Conservation (phyloP, 2,113 vertebrate species). For the Euleptes europaea region DNA sequence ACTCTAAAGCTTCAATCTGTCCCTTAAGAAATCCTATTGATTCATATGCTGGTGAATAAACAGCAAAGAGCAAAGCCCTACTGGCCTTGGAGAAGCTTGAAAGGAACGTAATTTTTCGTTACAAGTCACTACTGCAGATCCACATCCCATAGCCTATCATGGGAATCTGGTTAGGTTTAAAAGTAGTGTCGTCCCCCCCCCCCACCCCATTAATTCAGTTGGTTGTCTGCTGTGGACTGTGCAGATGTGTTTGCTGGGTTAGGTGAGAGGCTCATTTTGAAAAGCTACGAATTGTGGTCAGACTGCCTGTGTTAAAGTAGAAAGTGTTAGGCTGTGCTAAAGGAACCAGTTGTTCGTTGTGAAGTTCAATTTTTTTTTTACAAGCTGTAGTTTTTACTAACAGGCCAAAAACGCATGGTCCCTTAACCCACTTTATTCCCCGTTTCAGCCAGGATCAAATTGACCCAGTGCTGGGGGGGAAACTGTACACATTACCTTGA, state of each 20-base stretch:
- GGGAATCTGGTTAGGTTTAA: no score
- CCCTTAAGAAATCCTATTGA: slow-evolving; percentile 11
- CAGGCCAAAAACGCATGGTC: no score
- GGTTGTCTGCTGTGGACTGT: background rate
- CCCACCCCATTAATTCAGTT: background rate
- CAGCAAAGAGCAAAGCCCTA: background rate
- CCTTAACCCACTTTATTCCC: no score
- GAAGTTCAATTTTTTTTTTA: background rate
- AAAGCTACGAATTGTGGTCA: background rate
- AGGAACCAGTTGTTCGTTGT: background rate
- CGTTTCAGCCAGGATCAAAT: no score
- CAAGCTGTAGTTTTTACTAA: background rate
- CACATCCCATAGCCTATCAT: no score
- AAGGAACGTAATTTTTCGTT: background rate
- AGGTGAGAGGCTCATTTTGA: background rate
- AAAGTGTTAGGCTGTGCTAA: background rate
- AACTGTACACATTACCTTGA: no score
- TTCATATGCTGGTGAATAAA: background rate
- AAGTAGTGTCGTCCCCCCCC: no score
- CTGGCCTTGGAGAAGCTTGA: slow-evolving; percentile 26
- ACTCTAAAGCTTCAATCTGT: fast-evolving
- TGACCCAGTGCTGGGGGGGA: no score
- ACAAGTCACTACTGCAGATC: no score
- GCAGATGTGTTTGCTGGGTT: background rate
- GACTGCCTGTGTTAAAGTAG: fast-evolving